Evolutionary conservation across 2,888 invertebrate species (phyloP).

Genomic region (Leptura quadrifasciata): DNA sequence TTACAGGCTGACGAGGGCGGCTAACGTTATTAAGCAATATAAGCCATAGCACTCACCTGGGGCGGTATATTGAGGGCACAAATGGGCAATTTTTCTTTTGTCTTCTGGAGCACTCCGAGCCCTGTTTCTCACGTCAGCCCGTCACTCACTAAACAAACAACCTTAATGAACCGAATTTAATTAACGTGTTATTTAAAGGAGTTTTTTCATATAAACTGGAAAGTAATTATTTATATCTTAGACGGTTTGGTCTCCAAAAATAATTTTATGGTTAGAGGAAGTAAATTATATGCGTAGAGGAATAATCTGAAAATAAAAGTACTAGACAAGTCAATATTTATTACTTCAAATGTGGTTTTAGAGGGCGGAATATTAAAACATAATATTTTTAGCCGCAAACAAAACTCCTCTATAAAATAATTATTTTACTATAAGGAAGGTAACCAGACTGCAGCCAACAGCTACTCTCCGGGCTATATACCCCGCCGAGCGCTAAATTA

Average conservation of each 20-base stretch:
- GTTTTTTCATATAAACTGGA: neutral
- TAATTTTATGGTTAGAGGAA: too few species aligned
- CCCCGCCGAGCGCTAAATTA: too few species aligned
- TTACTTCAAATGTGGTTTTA: too few species aligned
- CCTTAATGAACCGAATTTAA: slow-evolving; percentile 12
- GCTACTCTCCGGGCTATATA: too few species aligned
- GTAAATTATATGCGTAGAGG: too few species aligned
- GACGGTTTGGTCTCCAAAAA: neutral
- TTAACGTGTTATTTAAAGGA: slow-evolving; percentile 9
- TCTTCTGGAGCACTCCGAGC: neutral
- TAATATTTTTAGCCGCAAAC: too few species aligned
- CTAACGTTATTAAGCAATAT: slow-evolving; percentile 7
- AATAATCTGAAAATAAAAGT: too few species aligned
- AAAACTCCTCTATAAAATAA: too few species aligned
- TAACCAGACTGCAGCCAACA: too few species aligned
- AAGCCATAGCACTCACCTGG: slow-evolving; percentile 9
- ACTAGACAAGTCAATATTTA: too few species aligned
- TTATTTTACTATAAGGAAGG: too few species aligned
- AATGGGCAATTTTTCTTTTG: slow-evolving; percentile 25
- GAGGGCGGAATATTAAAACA: too few species aligned
- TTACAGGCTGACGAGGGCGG: neutral
- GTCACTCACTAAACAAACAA: slow-evolving; percentile 1
- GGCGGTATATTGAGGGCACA: slow-evolving; percentile 9
- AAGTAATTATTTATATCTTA: slow-evolving; percentile 4
- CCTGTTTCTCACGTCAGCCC: slow-evolving; percentile 9